Percentiles rank a stretch among this genome's conserved stretches.
These are phyloP conservation scores for Pseudococcus longispinus DNA, from an alignment of 2,888 invertebrate genomes.

Conservation along the genomic window DNA sequence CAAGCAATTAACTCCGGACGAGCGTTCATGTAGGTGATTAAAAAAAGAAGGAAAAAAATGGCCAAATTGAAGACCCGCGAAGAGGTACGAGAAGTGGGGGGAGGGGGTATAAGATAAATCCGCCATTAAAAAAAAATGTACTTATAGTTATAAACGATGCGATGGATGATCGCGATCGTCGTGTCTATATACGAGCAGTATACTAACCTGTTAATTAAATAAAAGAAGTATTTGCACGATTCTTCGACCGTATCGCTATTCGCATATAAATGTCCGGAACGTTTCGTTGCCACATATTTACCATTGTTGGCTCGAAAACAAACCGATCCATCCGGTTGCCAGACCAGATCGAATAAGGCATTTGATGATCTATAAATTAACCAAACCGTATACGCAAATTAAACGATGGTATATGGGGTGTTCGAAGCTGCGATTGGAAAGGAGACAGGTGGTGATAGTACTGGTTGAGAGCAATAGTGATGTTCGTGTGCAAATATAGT, in stretches of 20 bases:
- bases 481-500: too few relatives aligned
- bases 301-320: slow-evolving; percentile 94
- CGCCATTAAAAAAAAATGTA: not conserved
- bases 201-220: slow-evolving; percentile 83
- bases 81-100: too few relatives aligned
- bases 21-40: not conserved
- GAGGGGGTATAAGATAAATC: not conserved
- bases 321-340: slow-evolving; percentile 90
- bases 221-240: slow-evolving; percentile 92
- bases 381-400: slow-evolving; percentile 7
- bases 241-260: slow-evolving; percentile 83
- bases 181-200: not conserved
- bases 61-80: not conserved
- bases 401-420: too few relatives aligned
- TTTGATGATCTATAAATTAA: slow-evolving; percentile 77
- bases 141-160: not conserved
- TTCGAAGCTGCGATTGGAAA: too few relatives aligned
- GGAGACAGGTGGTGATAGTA: too few relatives aligned
- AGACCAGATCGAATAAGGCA: slow-evolving; percentile 90
- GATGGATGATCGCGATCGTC: not conserved
- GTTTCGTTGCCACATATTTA: slow-evolving; percentile 90
- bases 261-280: slow-evolving; percentile 92
- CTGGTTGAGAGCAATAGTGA: too few relatives aligned
- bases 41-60: not conserved
- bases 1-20: slow-evolving; percentile 25